Evolutionary conservation across 1,140 invertebrate species (phyloP).

Genomic region (Cydia splendana): DNA sequence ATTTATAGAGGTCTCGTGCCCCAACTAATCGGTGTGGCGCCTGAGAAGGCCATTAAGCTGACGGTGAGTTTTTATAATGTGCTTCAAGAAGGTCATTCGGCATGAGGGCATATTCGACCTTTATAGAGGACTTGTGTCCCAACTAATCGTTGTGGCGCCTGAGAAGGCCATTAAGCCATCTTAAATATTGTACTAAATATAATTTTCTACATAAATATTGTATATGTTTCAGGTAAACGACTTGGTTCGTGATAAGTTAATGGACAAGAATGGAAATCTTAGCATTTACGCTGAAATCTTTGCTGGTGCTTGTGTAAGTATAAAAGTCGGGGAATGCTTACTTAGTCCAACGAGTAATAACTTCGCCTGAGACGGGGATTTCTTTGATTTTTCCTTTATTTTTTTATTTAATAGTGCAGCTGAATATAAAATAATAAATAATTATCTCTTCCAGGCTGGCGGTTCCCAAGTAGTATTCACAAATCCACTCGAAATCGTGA

Average conservation of each 20-base stretch:
- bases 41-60: constrained; percentile 98
- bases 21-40: constrained; percentile 95
- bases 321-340: background rate
- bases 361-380: too few relatives aligned
- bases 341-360: too few relatives aligned
- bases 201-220: background rate
- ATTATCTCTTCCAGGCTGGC: constrained; percentile 84
- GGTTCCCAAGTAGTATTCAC: constrained; percentile 98
- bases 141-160: constrained; percentile 89
- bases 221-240: constrained; percentile 88
- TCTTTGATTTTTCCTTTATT: too few relatives aligned
- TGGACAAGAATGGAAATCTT: constrained; percentile 93
- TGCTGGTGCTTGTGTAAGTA: constrained; percentile 95
- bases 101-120: constrained; percentile 97
- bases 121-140: constrained; percentile 95
- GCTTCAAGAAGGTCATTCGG: constrained; percentile 78
- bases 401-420: too few relatives aligned
- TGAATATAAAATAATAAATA: constrained; percentile 75
- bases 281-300: constrained; percentile 92
- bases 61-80: constrained; percentile 84
- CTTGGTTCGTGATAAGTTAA: constrained; percentile 96
- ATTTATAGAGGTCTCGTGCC: too few relatives aligned
- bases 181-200: background rate
- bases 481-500: constrained; percentile 99
- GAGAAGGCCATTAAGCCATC: constrained; percentile 99